Conservation (phyloP, 2,797 vertebrate species). For the Thamnophis elegans region DNA sequence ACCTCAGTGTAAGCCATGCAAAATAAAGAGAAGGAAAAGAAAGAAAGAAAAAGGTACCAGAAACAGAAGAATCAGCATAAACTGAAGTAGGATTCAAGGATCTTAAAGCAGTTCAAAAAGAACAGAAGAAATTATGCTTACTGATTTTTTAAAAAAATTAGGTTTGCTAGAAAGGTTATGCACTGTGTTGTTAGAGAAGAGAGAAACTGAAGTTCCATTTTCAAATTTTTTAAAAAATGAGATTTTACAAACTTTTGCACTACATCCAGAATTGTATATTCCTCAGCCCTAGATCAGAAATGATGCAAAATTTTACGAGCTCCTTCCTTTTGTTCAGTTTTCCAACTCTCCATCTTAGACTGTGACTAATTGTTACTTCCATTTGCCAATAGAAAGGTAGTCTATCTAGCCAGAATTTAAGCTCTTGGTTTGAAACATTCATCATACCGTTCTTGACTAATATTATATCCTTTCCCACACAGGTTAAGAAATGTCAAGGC, state of each 20-base stretch:
- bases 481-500: constrained; percentile 33
- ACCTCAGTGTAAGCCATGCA: constrained; percentile 28
- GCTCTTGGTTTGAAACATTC: constrained; percentile 4
- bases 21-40: background rate
- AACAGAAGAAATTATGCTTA: background rate
- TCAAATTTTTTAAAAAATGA: background rate
- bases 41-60: background rate
- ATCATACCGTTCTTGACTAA: background rate
- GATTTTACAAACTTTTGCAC: background rate
- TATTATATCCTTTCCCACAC: constrained; percentile 14
- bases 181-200: background rate
- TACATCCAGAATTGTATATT: background rate
- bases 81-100: constrained; percentile 11
- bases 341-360: constrained; percentile 1
- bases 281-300: background rate
- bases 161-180: constrained; percentile 46
- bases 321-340: background rate
- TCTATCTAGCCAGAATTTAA: constrained; percentile 32
- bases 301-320: background rate
- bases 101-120: background rate
- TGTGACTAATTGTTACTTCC: constrained; percentile 43
- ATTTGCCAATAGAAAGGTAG: constrained; percentile 23
- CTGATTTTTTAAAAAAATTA: background rate
- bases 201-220: background rate
- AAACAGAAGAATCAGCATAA: constrained; percentile 33